Evolutionary conservation across 2,888 invertebrate genomes (phyloP).

Genomic region (Ornithoptera alexandrae): DNA sequence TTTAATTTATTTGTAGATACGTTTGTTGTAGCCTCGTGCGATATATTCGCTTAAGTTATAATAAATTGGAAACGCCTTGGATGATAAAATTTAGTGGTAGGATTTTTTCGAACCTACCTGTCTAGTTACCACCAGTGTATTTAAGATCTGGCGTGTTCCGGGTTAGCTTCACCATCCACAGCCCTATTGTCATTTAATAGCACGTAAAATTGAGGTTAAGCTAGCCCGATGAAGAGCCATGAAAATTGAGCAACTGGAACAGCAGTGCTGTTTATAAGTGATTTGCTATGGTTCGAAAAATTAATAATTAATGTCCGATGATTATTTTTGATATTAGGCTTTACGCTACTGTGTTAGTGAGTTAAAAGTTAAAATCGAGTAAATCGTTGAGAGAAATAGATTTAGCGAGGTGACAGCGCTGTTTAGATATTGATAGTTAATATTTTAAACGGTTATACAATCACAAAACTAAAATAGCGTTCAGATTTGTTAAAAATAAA

Average conservation of each 20-base stretch:
- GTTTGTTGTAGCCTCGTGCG: background rate
- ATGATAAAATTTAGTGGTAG: too few relatives aligned
- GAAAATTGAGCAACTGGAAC: background rate
- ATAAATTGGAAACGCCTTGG: background rate
- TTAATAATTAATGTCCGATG: constrained; percentile 1
- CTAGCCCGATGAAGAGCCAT: background rate
- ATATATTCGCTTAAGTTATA: background rate
- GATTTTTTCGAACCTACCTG: too few relatives aligned
- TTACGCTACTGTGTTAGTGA: constrained; percentile 17
- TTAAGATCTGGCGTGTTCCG: too few relatives aligned
- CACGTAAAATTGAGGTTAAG: too few relatives aligned
- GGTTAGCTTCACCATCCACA: too few relatives aligned
- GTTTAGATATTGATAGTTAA: background rate
- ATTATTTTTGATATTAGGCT: constrained; percentile 28
- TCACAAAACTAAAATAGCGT: background rate
- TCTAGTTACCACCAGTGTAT: too few relatives aligned
- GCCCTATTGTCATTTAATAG: too few relatives aligned
- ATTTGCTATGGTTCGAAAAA: constrained; percentile 5
- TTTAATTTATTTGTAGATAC: background rate
- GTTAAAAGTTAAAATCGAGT: constrained; percentile 2
- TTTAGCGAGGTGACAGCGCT: constrained; percentile 19
- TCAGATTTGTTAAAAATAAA: background rate
- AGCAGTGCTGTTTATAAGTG: background rate
- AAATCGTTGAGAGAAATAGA: constrained; percentile 31
- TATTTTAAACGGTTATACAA: background rate